These are phyloP conservation scores for Chrysopilus asiliformis DNA, from an alignment of 2,888 invertebrate species.

Conservation along the genomic window DNA sequence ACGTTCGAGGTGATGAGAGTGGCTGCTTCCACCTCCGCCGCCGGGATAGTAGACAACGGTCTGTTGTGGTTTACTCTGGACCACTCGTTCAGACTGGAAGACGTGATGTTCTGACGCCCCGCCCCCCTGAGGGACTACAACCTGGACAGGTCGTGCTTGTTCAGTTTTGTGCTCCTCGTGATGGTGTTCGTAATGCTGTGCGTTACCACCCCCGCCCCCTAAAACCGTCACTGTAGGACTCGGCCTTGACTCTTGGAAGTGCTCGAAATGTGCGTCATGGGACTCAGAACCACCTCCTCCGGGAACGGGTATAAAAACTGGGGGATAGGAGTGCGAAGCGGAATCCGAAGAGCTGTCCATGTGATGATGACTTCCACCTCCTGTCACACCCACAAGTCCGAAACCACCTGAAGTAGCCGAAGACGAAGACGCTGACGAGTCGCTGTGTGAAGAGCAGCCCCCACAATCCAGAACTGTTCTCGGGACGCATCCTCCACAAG, in stretches of 20 bases:
- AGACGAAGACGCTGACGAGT: too few relatives aligned
- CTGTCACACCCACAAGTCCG: slow-evolving; percentile 13
- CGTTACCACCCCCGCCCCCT: too few relatives aligned
- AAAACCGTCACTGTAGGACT: slow-evolving; percentile 4
- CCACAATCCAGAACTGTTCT: too few relatives aligned
- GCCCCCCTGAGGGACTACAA: slow-evolving; percentile 4
- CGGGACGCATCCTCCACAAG: too few relatives aligned
- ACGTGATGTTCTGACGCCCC: slow-evolving; percentile 6
- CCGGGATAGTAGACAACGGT: too few relatives aligned
- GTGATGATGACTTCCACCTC: slow-evolving; percentile 7
- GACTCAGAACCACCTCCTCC: slow-evolving; percentile 16
- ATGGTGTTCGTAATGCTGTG: too few relatives aligned
- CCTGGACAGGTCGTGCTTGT: too few relatives aligned
- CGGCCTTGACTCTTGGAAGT: slow-evolving; percentile 12
- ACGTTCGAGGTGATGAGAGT: too few relatives aligned
- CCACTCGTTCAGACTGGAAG: slow-evolving; percentile 22
- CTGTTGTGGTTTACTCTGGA: slow-evolving; percentile 18
- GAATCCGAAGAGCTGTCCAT: not conserved
- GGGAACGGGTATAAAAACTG: slow-evolving; percentile 14
- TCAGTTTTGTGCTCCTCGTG: too few relatives aligned
- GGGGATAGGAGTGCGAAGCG: slow-evolving; percentile 14
- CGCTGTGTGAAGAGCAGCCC: too few relatives aligned
- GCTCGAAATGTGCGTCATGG: slow-evolving; percentile 15
- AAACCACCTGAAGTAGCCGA: too few relatives aligned
- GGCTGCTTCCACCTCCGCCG: too few relatives aligned